Evolutionary conservation across 1,140 invertebrate genomes (phyloP).

Genomic region (Venustaconcha ellipsiformis): DNA sequence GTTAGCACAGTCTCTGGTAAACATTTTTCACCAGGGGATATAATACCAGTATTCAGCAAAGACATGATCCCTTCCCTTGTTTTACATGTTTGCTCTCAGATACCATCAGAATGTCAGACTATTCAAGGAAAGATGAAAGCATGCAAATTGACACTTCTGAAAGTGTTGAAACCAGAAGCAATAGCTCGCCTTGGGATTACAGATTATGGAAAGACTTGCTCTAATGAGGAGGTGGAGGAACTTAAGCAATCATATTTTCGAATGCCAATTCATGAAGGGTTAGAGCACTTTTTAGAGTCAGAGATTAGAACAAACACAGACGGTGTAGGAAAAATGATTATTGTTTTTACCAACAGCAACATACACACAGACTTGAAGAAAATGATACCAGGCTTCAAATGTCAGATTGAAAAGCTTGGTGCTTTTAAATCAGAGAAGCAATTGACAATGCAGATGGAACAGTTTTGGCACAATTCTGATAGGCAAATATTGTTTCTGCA

Average conservation of each 20-base stretch:
- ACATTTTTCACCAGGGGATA: not conserved
- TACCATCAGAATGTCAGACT: not conserved
- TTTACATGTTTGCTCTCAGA: not conserved
- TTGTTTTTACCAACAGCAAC: slow-evolving; percentile 9
- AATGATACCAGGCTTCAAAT: not conserved
- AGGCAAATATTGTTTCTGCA: slow-evolving; percentile 15
- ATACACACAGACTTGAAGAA: not conserved
- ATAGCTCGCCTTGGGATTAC: not conserved
- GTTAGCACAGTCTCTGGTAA: not conserved
- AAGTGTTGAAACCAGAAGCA: slow-evolving; percentile 3
- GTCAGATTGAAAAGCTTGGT: slow-evolving; percentile 15
- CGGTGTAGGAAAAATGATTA: not conserved
- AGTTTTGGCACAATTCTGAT: not conserved
- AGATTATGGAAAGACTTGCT: not conserved
- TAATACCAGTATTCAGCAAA: slow-evolving; percentile 7
- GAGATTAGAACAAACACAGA: not conserved
- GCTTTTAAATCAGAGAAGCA: slow-evolving; percentile 25
- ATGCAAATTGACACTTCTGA: slow-evolving; percentile 1
- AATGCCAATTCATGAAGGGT: slow-evolving; percentile 10
- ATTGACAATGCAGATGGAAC: slow-evolving; percentile 3
- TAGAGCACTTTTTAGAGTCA: not conserved
- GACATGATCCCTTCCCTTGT: slow-evolving; percentile 11
- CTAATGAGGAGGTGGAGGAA: not conserved
- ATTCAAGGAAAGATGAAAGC: not conserved
- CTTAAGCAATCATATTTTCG: not conserved